Evolutionary conservation across 2,888 invertebrate genomes (phyloP), one percentile per base, ranked within the genome.

Genomic region (Brachyptera risi): DNA sequence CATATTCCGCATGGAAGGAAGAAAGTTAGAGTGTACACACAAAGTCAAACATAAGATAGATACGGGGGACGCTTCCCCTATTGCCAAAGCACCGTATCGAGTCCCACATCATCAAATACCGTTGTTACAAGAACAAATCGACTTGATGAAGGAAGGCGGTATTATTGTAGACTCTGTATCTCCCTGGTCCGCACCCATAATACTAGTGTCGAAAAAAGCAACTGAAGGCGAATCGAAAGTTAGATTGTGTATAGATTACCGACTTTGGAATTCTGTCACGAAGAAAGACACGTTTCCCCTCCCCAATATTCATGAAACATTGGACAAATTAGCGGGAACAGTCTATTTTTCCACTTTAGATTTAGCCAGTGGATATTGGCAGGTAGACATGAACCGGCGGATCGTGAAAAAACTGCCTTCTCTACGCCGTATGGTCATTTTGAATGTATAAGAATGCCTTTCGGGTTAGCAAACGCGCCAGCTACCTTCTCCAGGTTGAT

Each of bases 311-410:
- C 5, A 38, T 2, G 57, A 38, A 15, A 56, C 19, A 13, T 24
- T 56, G 15, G 38, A 37, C 21, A 1, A 9, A 23, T 15, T 56
- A 1, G 5, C 7, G n/a, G 38, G 23, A 3, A 24, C 40, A 7
- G 15, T 19, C n/a, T 19, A 35, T 7, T 56, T 56, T 56, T 38
- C 57, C 4, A n/a, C 57, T 4, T 13, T 38, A 17, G 40, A 56
- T 13, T 15, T 56, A 24, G 23, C 38, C 1, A 13, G 7, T 3
- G 57, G 38, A 1, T 56, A 56, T 26, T 21, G 40, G 23, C 51
- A 51, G 4, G 7, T 26, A 3, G 9, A 27, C n/a, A 13, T 26
- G 2, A 7, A 9, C 31, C 38, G 7, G 27, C 17, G 19, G 57
- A 38, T 17, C 38, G 4, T 2, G 3, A 4, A 17, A 40, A 21